phyloP scores from a whole-genome alignment of 2,113 vertebrate genomes.

The Pomatorhinus ruficollis region DNA sequence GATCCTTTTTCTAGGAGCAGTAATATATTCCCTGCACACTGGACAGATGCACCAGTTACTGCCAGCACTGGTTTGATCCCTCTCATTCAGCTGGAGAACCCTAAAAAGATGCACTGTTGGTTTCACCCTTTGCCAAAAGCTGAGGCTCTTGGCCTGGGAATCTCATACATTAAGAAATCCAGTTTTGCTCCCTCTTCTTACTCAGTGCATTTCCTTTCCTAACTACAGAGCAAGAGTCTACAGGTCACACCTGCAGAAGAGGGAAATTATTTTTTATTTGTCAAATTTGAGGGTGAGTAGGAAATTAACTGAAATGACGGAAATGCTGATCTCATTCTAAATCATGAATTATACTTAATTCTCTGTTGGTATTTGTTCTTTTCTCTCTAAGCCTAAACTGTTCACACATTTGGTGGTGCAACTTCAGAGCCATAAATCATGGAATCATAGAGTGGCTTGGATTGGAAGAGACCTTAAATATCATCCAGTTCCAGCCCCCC shows the following conservation, averaged over 20 bases:
- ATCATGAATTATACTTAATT: not conserved
- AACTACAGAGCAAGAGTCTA: not conserved
- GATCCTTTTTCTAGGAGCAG: not conserved
- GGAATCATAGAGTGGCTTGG: not conserved
- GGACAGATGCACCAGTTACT: not conserved
- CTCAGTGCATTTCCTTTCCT: not conserved
- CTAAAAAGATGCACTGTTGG: not conserved
- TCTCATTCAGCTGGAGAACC: not conserved
- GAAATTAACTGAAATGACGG: not conserved
- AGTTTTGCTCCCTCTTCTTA: not conserved
- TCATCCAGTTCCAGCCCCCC: not conserved
- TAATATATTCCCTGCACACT: not conserved
- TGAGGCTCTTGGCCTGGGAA: not conserved
- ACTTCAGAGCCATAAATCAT: not conserved
- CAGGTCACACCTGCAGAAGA: not conserved
- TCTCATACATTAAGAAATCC: not conserved
- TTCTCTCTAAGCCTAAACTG: not conserved
- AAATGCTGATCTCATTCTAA: constrained; percentile 3
- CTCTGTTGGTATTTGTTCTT: not conserved
- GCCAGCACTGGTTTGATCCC: not conserved
- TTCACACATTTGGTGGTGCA: not conserved
- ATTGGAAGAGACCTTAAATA: not conserved
- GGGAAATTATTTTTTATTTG: not conserved
- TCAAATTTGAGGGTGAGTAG: not conserved
- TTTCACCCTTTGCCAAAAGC: not conserved